These are phyloP conservation scores for Turnix velox DNA, from an alignment of 2,113 vertebrate genomes.

Conservation along the genomic window DNA sequence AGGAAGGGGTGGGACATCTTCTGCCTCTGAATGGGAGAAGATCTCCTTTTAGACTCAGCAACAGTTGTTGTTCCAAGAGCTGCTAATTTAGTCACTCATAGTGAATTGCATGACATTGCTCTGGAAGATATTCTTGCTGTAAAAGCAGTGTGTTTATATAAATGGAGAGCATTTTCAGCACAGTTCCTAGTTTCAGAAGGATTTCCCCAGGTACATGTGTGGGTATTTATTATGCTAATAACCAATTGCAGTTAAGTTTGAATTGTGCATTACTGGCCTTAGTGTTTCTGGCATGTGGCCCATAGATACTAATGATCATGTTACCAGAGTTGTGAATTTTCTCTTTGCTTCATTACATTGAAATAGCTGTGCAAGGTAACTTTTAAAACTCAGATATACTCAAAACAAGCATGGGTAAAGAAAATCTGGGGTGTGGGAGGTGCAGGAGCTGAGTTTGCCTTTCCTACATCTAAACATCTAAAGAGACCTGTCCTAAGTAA, in stretches of 20 bases:
- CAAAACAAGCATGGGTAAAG: background rate
- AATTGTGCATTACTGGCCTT: background rate
- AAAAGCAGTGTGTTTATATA: background rate
- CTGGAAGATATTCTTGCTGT: background rate
- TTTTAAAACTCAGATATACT: background rate
- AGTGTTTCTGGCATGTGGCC: background rate
- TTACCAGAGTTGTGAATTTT: background rate
- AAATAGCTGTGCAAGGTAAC: background rate
- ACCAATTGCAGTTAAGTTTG: background rate
- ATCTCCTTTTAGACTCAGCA: background rate
- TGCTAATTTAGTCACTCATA: background rate
- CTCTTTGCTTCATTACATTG: background rate
- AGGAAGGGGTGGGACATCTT: fast-evolving
- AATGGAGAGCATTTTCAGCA: background rate
- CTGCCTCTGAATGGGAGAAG: background rate
- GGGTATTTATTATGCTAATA: conserved; percentile 14
- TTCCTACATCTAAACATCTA: background rate
- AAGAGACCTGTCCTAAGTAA: background rate
- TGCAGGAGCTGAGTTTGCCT: background rate
- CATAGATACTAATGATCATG: background rate
- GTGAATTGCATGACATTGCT: background rate
- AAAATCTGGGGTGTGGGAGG: background rate
- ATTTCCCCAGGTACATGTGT: background rate
- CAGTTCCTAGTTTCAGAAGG: background rate
- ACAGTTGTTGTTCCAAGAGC: background rate